Percentiles rank a stretch among this genome's conserved stretches.
Evolutionary conservation across 2,797 vertebrate species (phyloP).

Genomic region (Pteronotus mesoamericanus): DNA sequence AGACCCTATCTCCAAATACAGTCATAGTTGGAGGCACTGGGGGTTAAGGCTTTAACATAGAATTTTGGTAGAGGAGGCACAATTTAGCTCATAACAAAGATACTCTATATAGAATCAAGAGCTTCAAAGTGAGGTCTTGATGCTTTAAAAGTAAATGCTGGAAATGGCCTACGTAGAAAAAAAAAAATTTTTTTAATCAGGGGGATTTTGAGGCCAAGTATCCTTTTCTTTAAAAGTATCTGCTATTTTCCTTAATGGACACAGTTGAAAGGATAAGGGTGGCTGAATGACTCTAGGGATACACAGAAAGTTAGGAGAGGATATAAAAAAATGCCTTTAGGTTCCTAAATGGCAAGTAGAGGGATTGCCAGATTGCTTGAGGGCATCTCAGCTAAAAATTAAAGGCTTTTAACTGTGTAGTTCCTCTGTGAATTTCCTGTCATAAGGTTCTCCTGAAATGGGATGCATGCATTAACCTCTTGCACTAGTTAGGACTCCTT

Average conservation of each 20-base stretch:
- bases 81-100: not conserved
- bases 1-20: not conserved
- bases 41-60: not conserved
- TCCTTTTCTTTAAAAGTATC: slow-evolving; percentile 43
- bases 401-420: slow-evolving; percentile 61
- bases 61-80: not conserved
- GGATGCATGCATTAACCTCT: slow-evolving; percentile 62
- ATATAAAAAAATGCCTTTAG: slow-evolving; percentile 40
- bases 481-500: slow-evolving; percentile 36
- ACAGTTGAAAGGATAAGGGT: slow-evolving; percentile 42
- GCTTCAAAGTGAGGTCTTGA: not conserved
- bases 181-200: slow-evolving; percentile 7
- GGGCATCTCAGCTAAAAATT: slow-evolving; percentile 62
- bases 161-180: not conserved
- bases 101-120: not conserved
- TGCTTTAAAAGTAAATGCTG: slow-evolving; percentile 37
- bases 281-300: slow-evolving; percentile 36
- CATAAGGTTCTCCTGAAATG: slow-evolving; percentile 50
- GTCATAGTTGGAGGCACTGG: not conserved
- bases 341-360: slow-evolving; percentile 58
- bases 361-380: slow-evolving; percentile 29
- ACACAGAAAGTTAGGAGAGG: not conserved
- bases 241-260: slow-evolving; percentile 63
- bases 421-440: slow-evolving; percentile 45
- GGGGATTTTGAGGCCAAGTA: slow-evolving; percentile 18